Conservation (phyloP, 1,140 invertebrate species). For the Drosophila kepulauana region DNA sequence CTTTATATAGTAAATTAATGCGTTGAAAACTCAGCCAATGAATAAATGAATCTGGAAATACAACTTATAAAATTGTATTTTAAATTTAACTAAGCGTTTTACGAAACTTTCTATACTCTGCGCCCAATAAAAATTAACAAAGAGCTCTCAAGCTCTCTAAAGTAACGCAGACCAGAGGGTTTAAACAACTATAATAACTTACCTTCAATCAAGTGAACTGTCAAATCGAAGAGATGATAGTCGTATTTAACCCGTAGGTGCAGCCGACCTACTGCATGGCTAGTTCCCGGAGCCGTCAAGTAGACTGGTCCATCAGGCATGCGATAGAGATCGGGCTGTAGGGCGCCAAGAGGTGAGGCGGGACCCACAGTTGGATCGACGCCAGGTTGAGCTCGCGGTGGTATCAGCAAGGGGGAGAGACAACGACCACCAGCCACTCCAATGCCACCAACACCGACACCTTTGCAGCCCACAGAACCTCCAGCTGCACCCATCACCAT, state of each 20-base stretch:
- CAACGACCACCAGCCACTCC: constrained; percentile 86
- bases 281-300: constrained; percentile 87
- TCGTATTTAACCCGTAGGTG: constrained; percentile 95
- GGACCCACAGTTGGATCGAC: constrained; percentile 85
- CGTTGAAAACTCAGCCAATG: too few species aligned
- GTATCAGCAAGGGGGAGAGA: constrained; percentile 90
- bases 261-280: constrained; percentile 89
- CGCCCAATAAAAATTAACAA: too few species aligned
- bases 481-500: constrained; percentile 80
- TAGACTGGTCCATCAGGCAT: constrained; percentile 90
- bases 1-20: too few species aligned
- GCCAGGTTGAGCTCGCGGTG: constrained; percentile 84
- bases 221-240: constrained; percentile 94
- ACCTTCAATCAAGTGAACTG: constrained; percentile 96
- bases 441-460: constrained; percentile 59
- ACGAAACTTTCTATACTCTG: too few species aligned
- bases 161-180: too few species aligned
- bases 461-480: constrained; percentile 75
- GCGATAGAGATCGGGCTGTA: constrained; percentile 94
- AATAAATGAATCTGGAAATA: too few species aligned
- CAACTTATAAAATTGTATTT: too few species aligned
- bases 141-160: too few species aligned
- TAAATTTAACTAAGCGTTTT: too few species aligned
- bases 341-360: constrained; percentile 91
- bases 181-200: constrained; percentile 25